phyloP scores from a whole-genome alignment of 2,888 invertebrate genomes.

The Matsumyia berberina region DNA sequence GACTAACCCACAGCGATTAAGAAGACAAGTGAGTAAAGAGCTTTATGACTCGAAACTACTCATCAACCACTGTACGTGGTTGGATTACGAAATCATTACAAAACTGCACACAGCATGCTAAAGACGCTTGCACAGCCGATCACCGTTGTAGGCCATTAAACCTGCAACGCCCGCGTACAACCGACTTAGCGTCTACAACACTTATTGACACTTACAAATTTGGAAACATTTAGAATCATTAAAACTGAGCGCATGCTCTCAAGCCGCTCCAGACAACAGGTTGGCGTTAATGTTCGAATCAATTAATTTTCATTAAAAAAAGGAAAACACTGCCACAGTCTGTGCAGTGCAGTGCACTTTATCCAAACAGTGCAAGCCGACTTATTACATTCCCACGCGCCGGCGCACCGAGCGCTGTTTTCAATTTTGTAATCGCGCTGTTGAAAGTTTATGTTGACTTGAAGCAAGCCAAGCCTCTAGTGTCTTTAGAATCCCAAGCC shows the following conservation, averaged over 20 bases:
- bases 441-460: conserved; percentile 17
- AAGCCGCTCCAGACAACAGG: conserved; percentile 56
- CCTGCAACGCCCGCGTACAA: conserved; percentile 27
- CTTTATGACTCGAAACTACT: neutral
- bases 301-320: conserved; percentile 67
- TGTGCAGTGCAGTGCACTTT: conserved; percentile 13
- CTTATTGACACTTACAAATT: conserved; percentile 65
- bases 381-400: conserved; percentile 58
- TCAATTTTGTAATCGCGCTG: conserved; percentile 21
- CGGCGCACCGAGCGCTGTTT: neutral
- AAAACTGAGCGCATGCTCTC: conserved; percentile 31
- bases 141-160: conserved; percentile 4
- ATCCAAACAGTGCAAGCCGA: conserved; percentile 21
- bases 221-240: conserved; percentile 69
- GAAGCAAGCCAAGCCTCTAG: conserved; percentile 33
- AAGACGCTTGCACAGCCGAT: neutral
- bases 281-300: conserved; percentile 67
- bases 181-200: conserved; percentile 4
- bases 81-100: conserved; percentile 37
- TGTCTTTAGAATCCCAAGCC: conserved; percentile 38
- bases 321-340: conserved; percentile 16
- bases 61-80: conserved; percentile 15
- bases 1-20: conserved; percentile 6
- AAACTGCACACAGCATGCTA: conserved; percentile 21
- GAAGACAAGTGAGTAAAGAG: neutral